phyloP scores from a whole-genome alignment of 2,888 invertebrate genomes.

The Drosophila sordidapex region DNA sequence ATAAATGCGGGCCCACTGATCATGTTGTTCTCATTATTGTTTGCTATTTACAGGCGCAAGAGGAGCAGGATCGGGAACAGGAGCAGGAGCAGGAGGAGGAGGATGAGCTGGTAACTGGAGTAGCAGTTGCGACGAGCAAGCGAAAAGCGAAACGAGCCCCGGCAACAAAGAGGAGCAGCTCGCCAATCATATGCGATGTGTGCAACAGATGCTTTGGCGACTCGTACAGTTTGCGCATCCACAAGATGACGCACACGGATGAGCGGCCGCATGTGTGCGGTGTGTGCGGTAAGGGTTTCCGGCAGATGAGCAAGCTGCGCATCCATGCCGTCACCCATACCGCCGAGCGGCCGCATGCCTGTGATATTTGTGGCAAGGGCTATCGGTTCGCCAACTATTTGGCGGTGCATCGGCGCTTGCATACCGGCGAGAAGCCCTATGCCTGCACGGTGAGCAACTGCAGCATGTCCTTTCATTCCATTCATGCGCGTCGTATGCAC shows the following conservation, averaged over 20 bases:
- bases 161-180: conserved; percentile 8
- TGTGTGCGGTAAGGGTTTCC: conserved; percentile 78
- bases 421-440: conserved; percentile 82
- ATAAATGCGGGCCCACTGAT: background rate
- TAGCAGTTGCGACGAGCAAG: background rate
- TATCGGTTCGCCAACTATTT: conserved; percentile 80
- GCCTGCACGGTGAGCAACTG: conserved; percentile 54
- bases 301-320: conserved; percentile 78
- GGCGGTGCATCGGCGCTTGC: conserved; percentile 76
- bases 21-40: background rate
- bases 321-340: conserved; percentile 80
- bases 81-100: background rate
- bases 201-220: conserved; percentile 74
- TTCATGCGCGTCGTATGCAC: conserved; percentile 66
- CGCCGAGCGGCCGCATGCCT: conserved; percentile 67
- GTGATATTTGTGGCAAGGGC: conserved; percentile 78
- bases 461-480: conserved; percentile 60
- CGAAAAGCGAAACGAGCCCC: background rate
- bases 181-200: conserved; percentile 52
- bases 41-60: background rate
- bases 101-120: background rate
- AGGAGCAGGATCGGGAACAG: background rate
- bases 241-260: conserved; percentile 81
- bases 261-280: conserved; percentile 77
- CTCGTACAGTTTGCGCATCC: conserved; percentile 77